phyloP scores from a whole-genome alignment of 2,888 invertebrate genomes.

The Mesoligia furuncula region DNA sequence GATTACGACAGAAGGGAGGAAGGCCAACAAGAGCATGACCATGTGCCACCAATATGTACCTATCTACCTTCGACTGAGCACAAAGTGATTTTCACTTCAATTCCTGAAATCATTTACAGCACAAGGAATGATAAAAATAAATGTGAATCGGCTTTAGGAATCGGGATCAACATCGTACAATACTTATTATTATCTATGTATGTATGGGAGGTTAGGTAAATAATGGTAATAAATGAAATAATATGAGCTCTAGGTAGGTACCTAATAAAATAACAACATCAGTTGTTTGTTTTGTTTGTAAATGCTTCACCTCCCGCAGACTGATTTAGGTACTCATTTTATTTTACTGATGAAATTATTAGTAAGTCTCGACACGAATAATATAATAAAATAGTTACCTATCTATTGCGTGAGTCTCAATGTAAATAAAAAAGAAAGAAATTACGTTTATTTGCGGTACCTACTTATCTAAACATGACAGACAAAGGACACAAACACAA shows the following conservation, averaged over 20 bases:
- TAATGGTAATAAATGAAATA: neutral
- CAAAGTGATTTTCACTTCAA: neutral
- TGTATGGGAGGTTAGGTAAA: neutral
- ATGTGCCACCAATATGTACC: neutral
- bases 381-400: neutral
- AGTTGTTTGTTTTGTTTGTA: neutral
- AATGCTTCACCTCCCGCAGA: neutral
- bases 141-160: neutral
- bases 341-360: too few species aligned
- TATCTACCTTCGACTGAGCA: neutral
- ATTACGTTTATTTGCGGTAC: neutral
- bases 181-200: neutral
- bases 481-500: neutral
- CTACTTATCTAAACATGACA: too few species aligned
- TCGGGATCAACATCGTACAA: neutral
- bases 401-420: neutral
- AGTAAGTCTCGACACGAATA: neutral
- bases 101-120: neutral
- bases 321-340: too few species aligned
- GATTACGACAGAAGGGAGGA: conserved; percentile 9
- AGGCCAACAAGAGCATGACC: conserved; percentile 20
- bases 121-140: neutral
- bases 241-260: neutral
- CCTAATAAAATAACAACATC: neutral
- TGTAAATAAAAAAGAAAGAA: neutral